phyloP scores from a whole-genome alignment of 2,113 vertebrate genomes.

The Jacana jacana region DNA sequence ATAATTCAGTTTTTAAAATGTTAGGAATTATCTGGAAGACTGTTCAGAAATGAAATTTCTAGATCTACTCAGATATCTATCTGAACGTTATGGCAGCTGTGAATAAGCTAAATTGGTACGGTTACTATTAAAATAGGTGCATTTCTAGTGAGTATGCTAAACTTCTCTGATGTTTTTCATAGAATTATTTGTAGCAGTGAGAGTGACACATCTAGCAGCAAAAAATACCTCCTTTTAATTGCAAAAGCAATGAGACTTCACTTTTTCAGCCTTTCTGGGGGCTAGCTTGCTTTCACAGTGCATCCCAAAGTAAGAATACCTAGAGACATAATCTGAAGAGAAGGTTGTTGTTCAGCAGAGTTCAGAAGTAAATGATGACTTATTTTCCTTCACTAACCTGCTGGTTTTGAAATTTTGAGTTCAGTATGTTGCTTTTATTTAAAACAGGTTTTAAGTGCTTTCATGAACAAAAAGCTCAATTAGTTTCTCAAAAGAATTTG shows the following conservation, averaged over 20 bases:
- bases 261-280: background rate
- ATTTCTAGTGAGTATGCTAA: background rate
- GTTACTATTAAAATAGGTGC: background rate
- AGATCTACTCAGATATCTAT: background rate
- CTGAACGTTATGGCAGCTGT: background rate
- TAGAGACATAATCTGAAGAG: background rate
- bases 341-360: background rate
- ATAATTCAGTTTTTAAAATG: background rate
- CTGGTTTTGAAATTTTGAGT: background rate
- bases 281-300: background rate
- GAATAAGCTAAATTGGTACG: background rate
- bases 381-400: background rate
- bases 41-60: background rate
- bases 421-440: background rate
- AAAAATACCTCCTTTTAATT: background rate
- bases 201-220: background rate
- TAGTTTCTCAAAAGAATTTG: background rate
- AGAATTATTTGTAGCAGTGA: background rate
- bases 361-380: background rate
- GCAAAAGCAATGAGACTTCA: background rate
- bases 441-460: background rate
- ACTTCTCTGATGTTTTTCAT: background rate
- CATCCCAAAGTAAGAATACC: background rate
- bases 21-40: background rate
- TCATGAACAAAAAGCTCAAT: background rate